Conservation (phyloP, 2,888 invertebrate genomes). For the Erebia epiphron region DNA sequence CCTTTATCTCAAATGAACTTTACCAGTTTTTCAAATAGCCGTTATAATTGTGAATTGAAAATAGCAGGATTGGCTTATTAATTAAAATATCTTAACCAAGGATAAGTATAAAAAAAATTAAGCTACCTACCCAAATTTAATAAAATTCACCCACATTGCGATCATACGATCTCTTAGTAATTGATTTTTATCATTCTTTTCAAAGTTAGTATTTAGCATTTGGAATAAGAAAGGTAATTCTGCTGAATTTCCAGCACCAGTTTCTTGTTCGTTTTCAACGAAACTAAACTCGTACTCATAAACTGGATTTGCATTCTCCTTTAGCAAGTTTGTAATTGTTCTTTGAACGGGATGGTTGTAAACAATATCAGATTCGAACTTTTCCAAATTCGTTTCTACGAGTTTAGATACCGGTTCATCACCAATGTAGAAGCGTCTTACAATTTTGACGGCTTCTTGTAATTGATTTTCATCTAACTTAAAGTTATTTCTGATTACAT, state of each 20-base stretch:
- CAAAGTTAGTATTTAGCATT: conserved; percentile 35
- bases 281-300: conserved; percentile 70
- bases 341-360: conserved; percentile 67
- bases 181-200: conserved; percentile 53
- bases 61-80: too few species aligned
- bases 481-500: conserved; percentile 60
- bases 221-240: conserved; percentile 68
- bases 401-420: conserved; percentile 57
- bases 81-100: background rate
- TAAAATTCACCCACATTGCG: conserved; percentile 69
- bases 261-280: conserved; percentile 48
- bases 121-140: conserved; percentile 68
- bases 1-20: too few species aligned
- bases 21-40: too few species aligned
- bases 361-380: conserved; percentile 68
- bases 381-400: conserved; percentile 52
- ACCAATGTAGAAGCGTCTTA: conserved; percentile 71
- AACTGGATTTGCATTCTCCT: conserved; percentile 61
- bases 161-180: conserved; percentile 59
- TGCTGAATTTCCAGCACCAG: conserved; percentile 58
- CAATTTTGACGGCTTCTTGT: conserved; percentile 51
- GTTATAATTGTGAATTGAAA: too few species aligned
- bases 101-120: background rate
- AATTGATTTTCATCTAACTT: conserved; percentile 58
- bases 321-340: conserved; percentile 56